Evolutionary conservation across 2,888 invertebrate species (phyloP), one percentile per base, ranked within the genome.

Genomic region (Zygothrica quintamaculata): DNA sequence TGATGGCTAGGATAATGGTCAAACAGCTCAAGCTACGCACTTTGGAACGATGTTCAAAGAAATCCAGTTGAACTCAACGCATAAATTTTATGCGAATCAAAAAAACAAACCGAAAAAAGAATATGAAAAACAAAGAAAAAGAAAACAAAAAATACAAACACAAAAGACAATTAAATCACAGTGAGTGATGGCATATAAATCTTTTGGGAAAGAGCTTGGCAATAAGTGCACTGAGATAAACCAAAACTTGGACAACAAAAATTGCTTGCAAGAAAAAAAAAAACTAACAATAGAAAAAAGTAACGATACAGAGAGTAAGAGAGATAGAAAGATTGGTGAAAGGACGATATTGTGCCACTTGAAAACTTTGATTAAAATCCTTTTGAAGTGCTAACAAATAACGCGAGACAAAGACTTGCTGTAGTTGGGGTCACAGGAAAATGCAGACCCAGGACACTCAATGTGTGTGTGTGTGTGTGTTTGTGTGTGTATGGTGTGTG

Each of bases 281-380:
- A 13, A 16, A 31, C 15, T 50, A 37, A 8, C 9, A 36, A 4
- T 26, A 8, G 26, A 13, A 11, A 12, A 33, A 34, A 47, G 22
- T 22, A 22, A 29, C 12, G 15, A 26, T 16, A 1, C 8, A 43
- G 37, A 11, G n/a, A 11, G 9, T 12, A 6, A 25, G 22, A 31
- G 11, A 31, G 1, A 53, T 4, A 6, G 11, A 5, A 31, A n/a
- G 34, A 13, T 5, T 13, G 34, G 34, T 13, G 34, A 31, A 33
- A 39, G 44, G 44, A 62, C 46, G 65, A 67, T 58, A 60, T 43
- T 60, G 65, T 66, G 77, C 40, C 82, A 78, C 82, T 79, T 85
- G 69, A 84, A 85, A 79, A 79, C 79, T 79, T 84, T 79, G 79
- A 79, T 79, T 84, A 84, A 79, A 79, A 79, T 79, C 85, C 85